Conservation (phyloP, 2,888 invertebrate genomes). For the Lycaena phlaeas region DNA sequence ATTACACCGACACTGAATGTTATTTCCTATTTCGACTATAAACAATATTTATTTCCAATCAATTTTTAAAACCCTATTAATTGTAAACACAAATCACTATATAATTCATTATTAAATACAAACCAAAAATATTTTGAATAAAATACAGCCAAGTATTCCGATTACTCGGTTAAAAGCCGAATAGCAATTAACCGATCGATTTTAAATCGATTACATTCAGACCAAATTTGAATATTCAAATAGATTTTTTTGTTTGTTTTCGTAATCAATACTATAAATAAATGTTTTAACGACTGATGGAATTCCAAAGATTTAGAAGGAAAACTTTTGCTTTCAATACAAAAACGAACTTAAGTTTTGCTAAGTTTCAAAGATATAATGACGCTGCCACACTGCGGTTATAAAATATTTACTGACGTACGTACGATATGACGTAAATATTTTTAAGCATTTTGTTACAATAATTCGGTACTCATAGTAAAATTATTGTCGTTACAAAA, state of each 20-base stretch:
- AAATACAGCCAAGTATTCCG: not conserved
- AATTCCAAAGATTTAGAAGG: too few relatives aligned
- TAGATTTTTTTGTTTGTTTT: conserved; percentile 1
- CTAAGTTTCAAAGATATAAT: too few relatives aligned
- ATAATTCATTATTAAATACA: not conserved
- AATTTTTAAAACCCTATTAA: not conserved
- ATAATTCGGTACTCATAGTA: too few relatives aligned
- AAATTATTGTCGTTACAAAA: too few relatives aligned
- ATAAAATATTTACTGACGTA: too few relatives aligned
- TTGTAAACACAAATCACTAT: not conserved
- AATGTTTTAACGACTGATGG: too few relatives aligned
- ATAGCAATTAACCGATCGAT: conserved; percentile 4
- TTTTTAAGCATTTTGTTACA: too few relatives aligned
- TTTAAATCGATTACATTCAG: conserved; percentile 2
- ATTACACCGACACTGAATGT: not conserved
- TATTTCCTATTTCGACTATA: not conserved
- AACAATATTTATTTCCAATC: conserved; percentile 4
- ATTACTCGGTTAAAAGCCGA: not conserved
- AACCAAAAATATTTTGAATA: not conserved
- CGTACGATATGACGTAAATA: too few relatives aligned
- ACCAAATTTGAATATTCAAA: conserved; percentile 1
- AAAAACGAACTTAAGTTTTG: too few relatives aligned
- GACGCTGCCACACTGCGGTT: too few relatives aligned
- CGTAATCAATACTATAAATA: not conserved
- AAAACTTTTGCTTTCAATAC: too few relatives aligned